Conservation (phyloP, 2,888 invertebrate species). For the Netelia virgata region DNA sequence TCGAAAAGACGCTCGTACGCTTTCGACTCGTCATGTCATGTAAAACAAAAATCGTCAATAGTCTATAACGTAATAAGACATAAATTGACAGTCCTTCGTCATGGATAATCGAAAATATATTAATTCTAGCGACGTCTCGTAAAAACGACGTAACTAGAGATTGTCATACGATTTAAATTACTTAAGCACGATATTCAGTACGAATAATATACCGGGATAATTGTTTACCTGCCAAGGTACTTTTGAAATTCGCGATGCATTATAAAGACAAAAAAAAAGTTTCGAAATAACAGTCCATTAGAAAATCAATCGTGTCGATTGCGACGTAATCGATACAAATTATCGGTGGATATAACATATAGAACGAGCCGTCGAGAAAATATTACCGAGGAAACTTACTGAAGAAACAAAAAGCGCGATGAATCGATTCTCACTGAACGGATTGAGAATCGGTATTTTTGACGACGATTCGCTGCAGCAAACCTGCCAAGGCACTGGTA, state of each 20-base stretch:
- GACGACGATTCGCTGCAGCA: constrained; percentile 81
- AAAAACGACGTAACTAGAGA: not conserved
- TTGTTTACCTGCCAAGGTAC: not conserved
- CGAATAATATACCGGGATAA: not conserved
- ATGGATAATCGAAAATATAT: constrained; percentile 11
- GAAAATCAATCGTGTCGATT: constrained; percentile 6
- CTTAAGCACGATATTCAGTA: not conserved
- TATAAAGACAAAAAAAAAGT: constrained; percentile 1
- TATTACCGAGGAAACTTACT: not conserved
- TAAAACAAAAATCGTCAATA: not conserved
- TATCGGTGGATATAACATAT: constrained; percentile 9
- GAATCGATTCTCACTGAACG: not conserved
- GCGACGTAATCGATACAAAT: constrained; percentile 16
- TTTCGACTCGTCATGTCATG: not conserved
- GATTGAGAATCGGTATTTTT: constrained; percentile 50
- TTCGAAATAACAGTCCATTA: constrained; percentile 5
- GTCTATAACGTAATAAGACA: not conserved
- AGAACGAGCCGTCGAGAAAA: not conserved
- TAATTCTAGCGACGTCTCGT: not conserved
- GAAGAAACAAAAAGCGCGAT: constrained; percentile 13
- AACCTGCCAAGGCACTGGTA: constrained; percentile 86
- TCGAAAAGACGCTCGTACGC: not conserved
- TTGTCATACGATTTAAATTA: not conserved
- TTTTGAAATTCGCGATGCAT: constrained; percentile 31
- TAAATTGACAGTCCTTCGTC: not conserved